A percentile compares a stretch with the other conserved stretches of the same genome.
These are phyloP conservation scores for Rhyacophila brunnea DNA, from an alignment of 1,140 invertebrate genomes.

Conservation along the genomic window DNA sequence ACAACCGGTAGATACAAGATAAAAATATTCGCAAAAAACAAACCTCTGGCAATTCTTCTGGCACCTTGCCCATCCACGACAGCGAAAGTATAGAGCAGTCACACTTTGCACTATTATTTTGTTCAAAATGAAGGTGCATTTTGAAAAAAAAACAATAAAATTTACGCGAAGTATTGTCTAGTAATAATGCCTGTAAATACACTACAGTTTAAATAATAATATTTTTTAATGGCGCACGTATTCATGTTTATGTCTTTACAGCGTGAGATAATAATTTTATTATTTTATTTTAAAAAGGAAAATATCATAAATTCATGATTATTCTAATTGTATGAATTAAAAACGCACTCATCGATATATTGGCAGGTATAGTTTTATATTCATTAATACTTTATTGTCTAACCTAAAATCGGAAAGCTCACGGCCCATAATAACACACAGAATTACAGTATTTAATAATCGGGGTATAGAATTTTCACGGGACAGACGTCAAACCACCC, in stretches of 20 bases:
- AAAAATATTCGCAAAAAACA: slow-evolving; percentile 40
- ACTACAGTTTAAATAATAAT: slow-evolving; percentile 22
- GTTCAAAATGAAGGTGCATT: slow-evolving; percentile 93
- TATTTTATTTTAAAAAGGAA: too few species aligned
- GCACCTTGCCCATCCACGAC: slow-evolving; percentile 98
- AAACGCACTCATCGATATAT: not conserved
- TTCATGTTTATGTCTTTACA: too few species aligned
- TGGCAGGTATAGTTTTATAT: too few species aligned
- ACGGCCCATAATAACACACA: not conserved
- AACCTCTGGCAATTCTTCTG: slow-evolving; percentile 90
- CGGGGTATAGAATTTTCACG: slow-evolving; percentile 14
- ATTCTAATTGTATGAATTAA: not conserved
- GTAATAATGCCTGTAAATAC: not conserved
- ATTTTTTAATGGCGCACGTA: not conserved
- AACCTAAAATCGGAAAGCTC: too few species aligned
- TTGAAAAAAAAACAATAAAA: slow-evolving; percentile 24
- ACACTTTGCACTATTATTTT: slow-evolving; percentile 87
- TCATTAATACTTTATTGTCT: too few species aligned
- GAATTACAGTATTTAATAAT: too few species aligned
- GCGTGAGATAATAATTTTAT: too few species aligned
- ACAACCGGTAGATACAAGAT: too few species aligned
- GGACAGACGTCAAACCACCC: slow-evolving; percentile 24
- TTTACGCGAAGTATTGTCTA: not conserved
- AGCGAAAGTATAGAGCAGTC: slow-evolving; percentile 93
- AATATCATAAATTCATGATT: too few species aligned